Conservation (phyloP, 2,797 vertebrate genomes). For the Argyrosomus regius region DNA sequence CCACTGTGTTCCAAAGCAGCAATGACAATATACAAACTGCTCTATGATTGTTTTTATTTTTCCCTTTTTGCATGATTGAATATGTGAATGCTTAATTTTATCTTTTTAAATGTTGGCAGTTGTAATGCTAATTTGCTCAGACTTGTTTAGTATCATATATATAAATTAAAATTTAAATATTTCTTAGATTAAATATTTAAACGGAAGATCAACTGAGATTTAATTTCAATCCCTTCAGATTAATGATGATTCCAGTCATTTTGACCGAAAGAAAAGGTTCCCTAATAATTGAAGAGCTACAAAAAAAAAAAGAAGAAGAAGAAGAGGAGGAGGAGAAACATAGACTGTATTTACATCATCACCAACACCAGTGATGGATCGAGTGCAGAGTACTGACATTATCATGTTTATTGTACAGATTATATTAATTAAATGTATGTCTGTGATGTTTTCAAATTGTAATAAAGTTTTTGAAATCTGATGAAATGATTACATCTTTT, state of each 20-base stretch:
- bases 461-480: slow-evolving; percentile 77
- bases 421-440: slow-evolving; percentile 37
- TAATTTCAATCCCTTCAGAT: slow-evolving; percentile 75
- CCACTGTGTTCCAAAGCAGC: slow-evolving; percentile 67
- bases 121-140: slow-evolving; percentile 27
- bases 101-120: slow-evolving; percentile 32
- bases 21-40: slow-evolving; percentile 79
- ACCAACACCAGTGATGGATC: slow-evolving; percentile 41
- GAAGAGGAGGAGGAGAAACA: slow-evolving; percentile 7
- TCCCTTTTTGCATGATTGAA: slow-evolving; percentile 64
- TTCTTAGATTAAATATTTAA: slow-evolving; percentile 56
- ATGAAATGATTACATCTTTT: slow-evolving; percentile 30
- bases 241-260: slow-evolving; percentile 71
- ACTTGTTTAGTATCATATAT: slow-evolving; percentile 35
- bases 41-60: slow-evolving; percentile 71
- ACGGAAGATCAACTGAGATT: slow-evolving; percentile 40
- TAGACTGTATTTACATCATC: slow-evolving; percentile 40
- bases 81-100: slow-evolving; percentile 63
- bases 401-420: slow-evolving; percentile 44
- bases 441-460: slow-evolving; percentile 64
- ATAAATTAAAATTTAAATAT: slow-evolving; percentile 35
- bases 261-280: slow-evolving; percentile 77
- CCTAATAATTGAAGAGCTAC: slow-evolving; percentile 63
- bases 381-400: slow-evolving; percentile 28
- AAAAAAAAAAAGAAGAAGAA: neutral